Base-by-base conservation (phyloP, 2,888 invertebrate species). In the Phengaris arion region DNA sequence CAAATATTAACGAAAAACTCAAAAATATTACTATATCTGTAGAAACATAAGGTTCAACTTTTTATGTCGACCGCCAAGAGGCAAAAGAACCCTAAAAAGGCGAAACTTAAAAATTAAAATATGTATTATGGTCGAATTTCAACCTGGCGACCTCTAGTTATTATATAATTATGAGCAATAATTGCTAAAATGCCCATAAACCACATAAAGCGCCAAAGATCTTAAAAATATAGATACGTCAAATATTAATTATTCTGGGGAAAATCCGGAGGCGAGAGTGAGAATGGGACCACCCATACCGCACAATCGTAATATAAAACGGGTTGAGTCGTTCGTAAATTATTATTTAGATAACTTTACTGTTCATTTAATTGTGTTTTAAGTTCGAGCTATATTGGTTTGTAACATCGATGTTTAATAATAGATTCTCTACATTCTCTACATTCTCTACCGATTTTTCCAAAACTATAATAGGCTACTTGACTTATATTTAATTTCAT, bases 301-400 rank as follows among this genome's bases (percentile, higher is more conserved):
- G 48, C 48, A 51, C 64, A 64, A 64, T 64, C 64, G 35, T 64
- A 55, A 52, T 52, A 52, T 52, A n/a, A 22, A 70, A 51, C 70
- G 48, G 51, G 48, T 15, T 6, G 10, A 48, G 15, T 8, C 70
- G 48, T 15, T 51, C 15, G 51, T 70, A 70, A 70, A 48, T 70
- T 70, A 70, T 70, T 51, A 70, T 70, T 70, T 51, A 70, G 70
- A 70, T 70, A 70, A 51, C 51, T 10, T 15, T 48, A 70, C 48
- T 35, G 35, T 64, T 70, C 70, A 70, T 70, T 70, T 70, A 70
- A 70, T 70, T 70, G 69, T 69, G 51, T 48, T 48, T 70, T 70
- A 70, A 22, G 70, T 70, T 10, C 15, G 22, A 51, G n/a, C 10
- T 35, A 10, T 45, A 70, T 70, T 51, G 15, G 51, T 51, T 48